These are phyloP conservation scores for Shargacucullia verbasci DNA, from an alignment of 2,888 invertebrate genomes.

Conservation along the genomic window DNA sequence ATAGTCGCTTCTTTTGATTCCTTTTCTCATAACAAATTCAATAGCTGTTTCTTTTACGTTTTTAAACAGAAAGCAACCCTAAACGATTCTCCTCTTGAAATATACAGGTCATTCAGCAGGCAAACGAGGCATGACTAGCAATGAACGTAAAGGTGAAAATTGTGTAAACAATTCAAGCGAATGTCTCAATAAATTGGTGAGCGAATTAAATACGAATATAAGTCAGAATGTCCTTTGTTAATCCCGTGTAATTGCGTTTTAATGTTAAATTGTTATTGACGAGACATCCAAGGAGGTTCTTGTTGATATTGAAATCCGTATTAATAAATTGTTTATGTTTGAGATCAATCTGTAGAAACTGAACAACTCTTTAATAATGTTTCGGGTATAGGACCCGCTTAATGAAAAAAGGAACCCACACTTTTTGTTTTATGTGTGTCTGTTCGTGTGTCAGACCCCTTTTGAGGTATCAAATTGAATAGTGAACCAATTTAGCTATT, in stretches of 20 bases:
- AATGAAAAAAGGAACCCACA: too few species aligned
- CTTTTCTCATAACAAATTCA: too few species aligned
- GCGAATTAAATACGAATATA: slow-evolving; percentile 5
- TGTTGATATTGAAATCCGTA: slow-evolving; percentile 8
- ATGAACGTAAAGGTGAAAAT: slow-evolving; percentile 3
- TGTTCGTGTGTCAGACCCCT: too few species aligned
- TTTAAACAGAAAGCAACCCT: background rate
- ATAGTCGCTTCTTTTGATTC: too few species aligned
- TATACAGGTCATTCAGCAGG: background rate
- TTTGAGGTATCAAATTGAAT: too few species aligned
- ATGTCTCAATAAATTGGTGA: background rate
- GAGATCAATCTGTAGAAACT: background rate
- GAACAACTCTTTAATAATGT: too few species aligned
- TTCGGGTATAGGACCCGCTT: too few species aligned
- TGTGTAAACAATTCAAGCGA: slow-evolving; percentile 7
- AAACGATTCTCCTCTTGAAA: background rate
- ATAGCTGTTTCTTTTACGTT: too few species aligned
- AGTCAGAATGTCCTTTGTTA: background rate
- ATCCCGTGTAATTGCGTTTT: background rate
- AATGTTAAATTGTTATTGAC: slow-evolving; percentile 4
- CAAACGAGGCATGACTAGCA: background rate
- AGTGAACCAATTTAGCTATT: too few species aligned
- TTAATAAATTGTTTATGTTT: slow-evolving; percentile 11
- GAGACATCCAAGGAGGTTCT: slow-evolving; percentile 9
- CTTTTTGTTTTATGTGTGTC: too few species aligned